These are phyloP conservation scores for Phyllotreta cruciferae DNA, from an alignment of 2,888 invertebrate genomes.

Conservation along the genomic window DNA sequence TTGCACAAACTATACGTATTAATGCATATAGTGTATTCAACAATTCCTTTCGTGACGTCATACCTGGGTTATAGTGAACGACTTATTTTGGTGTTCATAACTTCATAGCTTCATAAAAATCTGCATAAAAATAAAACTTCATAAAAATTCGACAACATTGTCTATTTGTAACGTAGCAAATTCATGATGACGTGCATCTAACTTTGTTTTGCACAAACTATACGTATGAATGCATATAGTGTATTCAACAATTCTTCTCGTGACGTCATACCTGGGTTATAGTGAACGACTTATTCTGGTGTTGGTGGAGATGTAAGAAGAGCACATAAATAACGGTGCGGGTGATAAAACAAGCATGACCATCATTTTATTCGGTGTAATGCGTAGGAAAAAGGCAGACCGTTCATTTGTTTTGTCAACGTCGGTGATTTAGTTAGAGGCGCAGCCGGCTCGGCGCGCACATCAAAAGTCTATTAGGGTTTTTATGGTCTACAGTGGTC, in stretches of 20 bases:
- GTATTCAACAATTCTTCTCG: too few species aligned
- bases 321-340: constrained; percentile 44
- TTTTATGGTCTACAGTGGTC: constrained; percentile 47
- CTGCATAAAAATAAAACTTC: too few species aligned
- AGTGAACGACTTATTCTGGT: background rate
- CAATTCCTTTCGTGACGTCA: background rate
- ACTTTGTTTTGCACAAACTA: too few species aligned
- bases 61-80: background rate
- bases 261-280: background rate
- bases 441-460: constrained; percentile 42
- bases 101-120: too few species aligned
- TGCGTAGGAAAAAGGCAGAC: constrained; percentile 44
- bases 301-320: constrained; percentile 3
- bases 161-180: too few species aligned
- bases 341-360: constrained; percentile 49
- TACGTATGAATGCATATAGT: too few species aligned
- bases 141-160: too few species aligned
- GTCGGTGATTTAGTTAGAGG: constrained; percentile 48
- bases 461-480: constrained; percentile 51
- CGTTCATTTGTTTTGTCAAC: constrained; percentile 52
- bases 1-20: too few species aligned
- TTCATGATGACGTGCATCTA: too few species aligned
- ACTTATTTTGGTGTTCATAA: constrained; percentile 1
- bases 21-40: too few species aligned
- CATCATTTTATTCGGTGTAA: constrained; percentile 45